phyloP scores from a whole-genome alignment of 2,113 vertebrate species.

The Silurus meridionalis region DNA sequence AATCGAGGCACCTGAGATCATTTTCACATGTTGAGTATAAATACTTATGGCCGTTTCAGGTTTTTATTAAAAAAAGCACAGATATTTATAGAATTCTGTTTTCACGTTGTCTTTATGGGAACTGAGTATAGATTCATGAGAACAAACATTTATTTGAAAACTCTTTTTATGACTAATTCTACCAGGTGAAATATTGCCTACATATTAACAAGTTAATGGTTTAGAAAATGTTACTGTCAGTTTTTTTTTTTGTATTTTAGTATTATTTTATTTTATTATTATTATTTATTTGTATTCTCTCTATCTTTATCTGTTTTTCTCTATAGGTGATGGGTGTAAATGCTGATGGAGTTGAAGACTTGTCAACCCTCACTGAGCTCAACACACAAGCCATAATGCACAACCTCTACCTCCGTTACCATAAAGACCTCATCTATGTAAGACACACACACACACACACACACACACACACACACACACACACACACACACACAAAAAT shows the following conservation, averaged over 20 bases:
- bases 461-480: background rate
- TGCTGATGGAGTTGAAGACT: slow-evolving; percentile 83
- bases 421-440: slow-evolving; percentile 84
- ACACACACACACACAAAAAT: background rate
- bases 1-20: too few relatives aligned
- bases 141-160: too few relatives aligned
- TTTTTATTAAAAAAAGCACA: too few relatives aligned
- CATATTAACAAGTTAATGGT: background rate
- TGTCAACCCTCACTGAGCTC: slow-evolving; percentile 84
- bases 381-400: slow-evolving; percentile 89
- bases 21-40: too few relatives aligned
- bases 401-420: slow-evolving; percentile 85
- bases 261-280: too few relatives aligned
- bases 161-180: background rate
- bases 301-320: background rate
- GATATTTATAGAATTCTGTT: too few relatives aligned
- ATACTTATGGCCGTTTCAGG: too few relatives aligned
- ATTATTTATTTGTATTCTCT: too few relatives aligned
- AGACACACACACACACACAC: slow-evolving; percentile 55
- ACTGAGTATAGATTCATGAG: too few relatives aligned
- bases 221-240: background rate
- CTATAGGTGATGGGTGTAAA: slow-evolving; percentile 75
- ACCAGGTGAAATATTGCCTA: background rate
- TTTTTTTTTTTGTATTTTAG: too few relatives aligned
- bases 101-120: too few relatives aligned